Conservation (phyloP, 2,888 invertebrate species). For the Lepidonotus clava region DNA sequence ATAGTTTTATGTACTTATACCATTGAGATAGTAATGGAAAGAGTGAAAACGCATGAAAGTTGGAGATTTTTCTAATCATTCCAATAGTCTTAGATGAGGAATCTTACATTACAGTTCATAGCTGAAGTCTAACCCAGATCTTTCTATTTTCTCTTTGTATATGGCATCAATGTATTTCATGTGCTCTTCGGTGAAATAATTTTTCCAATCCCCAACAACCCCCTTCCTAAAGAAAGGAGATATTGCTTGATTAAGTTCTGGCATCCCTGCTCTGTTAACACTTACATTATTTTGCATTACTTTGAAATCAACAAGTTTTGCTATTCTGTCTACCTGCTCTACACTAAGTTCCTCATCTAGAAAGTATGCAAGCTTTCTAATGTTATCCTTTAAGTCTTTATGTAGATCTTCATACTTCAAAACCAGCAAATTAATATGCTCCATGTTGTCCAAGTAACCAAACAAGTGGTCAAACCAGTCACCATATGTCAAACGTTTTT, state of each 20-base stretch:
- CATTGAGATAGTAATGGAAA: no score
- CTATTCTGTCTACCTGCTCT: not conserved
- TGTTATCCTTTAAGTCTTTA: not conserved
- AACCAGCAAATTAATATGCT: not conserved
- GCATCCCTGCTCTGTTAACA: not conserved
- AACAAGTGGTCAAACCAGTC: constrained; percentile 17
- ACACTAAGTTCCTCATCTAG: not conserved
- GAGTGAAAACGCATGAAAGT: no score
- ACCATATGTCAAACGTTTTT: constrained; percentile 15
- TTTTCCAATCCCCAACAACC: constrained; percentile 34
- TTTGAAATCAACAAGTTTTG: not conserved
- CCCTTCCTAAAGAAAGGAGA: constrained; percentile 48
- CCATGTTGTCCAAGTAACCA: not conserved
- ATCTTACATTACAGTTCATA: no score
- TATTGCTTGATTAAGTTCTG: not conserved
- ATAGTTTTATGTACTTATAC: no score
- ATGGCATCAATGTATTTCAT: constrained; percentile 4
- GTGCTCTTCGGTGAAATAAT: constrained; percentile 28
- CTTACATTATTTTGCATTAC: not conserved
- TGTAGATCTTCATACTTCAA: constrained; percentile 43
- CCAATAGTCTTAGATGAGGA: no score
- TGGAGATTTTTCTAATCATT: no score
- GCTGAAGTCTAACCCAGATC: not conserved
- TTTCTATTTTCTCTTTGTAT: not conserved
- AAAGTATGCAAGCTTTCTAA: not conserved